Base-by-base conservation (phyloP, 2,113 vertebrate species). In the Cochlearius cochlearius region DNA sequence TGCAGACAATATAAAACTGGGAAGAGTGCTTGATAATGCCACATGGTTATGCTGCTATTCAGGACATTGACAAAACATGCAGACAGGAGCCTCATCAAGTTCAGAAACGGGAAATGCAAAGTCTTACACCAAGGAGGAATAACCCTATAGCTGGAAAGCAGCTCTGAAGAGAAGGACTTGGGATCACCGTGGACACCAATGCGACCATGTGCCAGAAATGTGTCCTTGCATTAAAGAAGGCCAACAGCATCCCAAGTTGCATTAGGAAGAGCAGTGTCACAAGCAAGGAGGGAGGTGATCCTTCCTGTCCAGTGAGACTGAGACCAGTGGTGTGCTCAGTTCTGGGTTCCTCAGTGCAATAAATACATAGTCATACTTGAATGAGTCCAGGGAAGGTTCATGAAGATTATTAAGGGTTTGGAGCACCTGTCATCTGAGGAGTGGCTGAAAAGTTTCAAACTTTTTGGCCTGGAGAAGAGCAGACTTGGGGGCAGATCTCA, bases 401-500 rank as follows among this genome's bases (percentile, higher is more conserved):
- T 30, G 12, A 58, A 0, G 0, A 23, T 62, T 21, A 32, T 66
- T 27, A 75, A 50, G 25, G 4, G 7, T 34, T 75, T 71, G 32
- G 8, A 41, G 13, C 11, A 52, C 6, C 15, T 3, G 1, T 45
- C 26, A 53, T 49, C 26, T 16, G 38, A 83, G 43, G 38, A 77
- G 8, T 25, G 29, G 47, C 11, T 58, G 38, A 71, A 52, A 85
- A 58, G 4, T 8, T 7, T 80, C 29, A 3, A 34, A 52, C 3
- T 7, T 56, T 69, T 26, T 36, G 22, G 21, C 38, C 21, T 53
- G 45, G 32, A 78, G 21, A 74, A 15, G 4, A 19, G 21, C 34
- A 53, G 29, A 16, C 25, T 36, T 55, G 5, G 6, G 6, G 6
- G 3, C 2, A 1, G 1, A 63, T 2, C 14, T 55, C 15, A 29